Evolutionary conservation across 2,888 invertebrate species (phyloP), one percentile per base, ranked within the genome.

Genomic region (Drosophila mercatorum): DNA sequence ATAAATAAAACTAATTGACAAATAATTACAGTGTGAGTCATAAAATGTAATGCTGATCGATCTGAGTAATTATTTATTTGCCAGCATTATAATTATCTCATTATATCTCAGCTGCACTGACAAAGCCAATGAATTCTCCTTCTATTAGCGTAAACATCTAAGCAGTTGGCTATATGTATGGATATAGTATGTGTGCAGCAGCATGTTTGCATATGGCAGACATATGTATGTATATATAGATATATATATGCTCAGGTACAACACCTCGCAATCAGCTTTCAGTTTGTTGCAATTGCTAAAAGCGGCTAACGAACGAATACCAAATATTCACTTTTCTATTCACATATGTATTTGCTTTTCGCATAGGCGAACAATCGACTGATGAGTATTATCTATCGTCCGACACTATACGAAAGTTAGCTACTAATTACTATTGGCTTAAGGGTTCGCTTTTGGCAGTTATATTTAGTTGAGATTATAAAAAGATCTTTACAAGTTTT

Each of bases 201-300:
- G 57, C 57, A 58, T 76, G 62, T 73, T 80, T 68, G 62, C 72
- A 67, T 46, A 55, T 47, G 46, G 12, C 34, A 46, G 14, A 46
- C 14, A 10, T 43, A 46, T 52, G 31, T 28, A 28, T 28, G 3
- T 28, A 81, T 51, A 72, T 26, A 44, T 38, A 47, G 22, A 51
- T 22, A 55, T n/a, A 17, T 56, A 40, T 28, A 44, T 22, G 2
- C 28, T 12, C 17, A 34, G 26, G 14, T 26, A 46, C 75, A 78
- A 69, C 67, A 72, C 22, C 41, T 62, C 44, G 74, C 58, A 68
- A 71, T 77, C 63, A 51, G 49, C 49, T 60, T 70, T 75, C 38
- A 31, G 53, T 17, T 53, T 53, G 38, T 22, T 55, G 55, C 55
- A 55, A 10, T 57, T 36, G 72, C 51, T 59, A 58, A 43, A 44